Percentiles rank a stretch among this genome's conserved stretches.
Conservation (phyloP, 92 coral and sea anemone genomes). For the Parazoanthus swiftii region DNA sequence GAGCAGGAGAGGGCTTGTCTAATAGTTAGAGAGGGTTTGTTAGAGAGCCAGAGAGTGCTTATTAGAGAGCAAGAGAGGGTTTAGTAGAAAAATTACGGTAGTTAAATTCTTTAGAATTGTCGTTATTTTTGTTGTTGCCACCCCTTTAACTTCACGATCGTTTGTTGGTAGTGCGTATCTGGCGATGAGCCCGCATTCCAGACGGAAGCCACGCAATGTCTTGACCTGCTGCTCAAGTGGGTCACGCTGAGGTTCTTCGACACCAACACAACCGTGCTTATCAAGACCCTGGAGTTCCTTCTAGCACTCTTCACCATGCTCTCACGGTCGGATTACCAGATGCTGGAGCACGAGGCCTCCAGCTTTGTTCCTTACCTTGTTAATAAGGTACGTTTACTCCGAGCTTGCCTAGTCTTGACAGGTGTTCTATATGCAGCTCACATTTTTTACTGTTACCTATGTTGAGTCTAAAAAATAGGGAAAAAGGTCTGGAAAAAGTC, state of each 20-base stretch:
- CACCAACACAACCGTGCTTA: slow-evolving; percentile 94
- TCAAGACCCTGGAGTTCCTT: slow-evolving; percentile 93
- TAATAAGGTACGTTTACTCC: slow-evolving; percentile 72
- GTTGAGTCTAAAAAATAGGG: too few species aligned
- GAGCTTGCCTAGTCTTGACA: too few species aligned
- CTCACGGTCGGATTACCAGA: slow-evolving; percentile 76
- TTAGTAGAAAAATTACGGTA: too few species aligned
- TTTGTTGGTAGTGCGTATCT: slow-evolving; percentile 62
- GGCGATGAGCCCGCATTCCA: slow-evolving; percentile 75
- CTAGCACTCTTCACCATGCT: slow-evolving; percentile 80
- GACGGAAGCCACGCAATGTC: slow-evolving; percentile 78
- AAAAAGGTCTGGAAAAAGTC: too few species aligned
- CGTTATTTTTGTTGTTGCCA: not conserved
- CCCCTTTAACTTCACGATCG: too few species aligned
- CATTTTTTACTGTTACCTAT: too few species aligned
- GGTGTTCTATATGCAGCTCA: too few species aligned
- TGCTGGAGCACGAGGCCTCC: slow-evolving; percentile 92
- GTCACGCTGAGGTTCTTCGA: slow-evolving; percentile 92
- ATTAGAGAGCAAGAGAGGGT: too few species aligned
- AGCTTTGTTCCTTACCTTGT: slow-evolving; percentile 93
- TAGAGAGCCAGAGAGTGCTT: too few species aligned
- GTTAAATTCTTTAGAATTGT: too few species aligned
- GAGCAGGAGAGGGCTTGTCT: too few species aligned
- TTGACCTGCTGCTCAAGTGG: slow-evolving; percentile 88
- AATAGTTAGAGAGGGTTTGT: too few species aligned